Conservation (phyloP, 2,797 vertebrate genomes). For the Neosalanx taihuensis region DNA sequence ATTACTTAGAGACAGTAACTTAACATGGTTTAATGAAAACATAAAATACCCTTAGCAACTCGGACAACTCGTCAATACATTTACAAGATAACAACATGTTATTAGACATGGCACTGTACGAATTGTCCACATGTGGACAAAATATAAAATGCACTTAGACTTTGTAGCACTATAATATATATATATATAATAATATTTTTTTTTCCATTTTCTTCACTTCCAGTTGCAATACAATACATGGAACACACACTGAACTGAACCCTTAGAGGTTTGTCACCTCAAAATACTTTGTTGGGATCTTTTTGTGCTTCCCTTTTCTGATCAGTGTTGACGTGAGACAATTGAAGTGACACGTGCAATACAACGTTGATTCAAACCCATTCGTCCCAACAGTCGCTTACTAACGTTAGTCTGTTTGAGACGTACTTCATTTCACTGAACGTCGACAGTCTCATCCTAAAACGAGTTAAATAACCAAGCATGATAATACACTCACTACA, state of each 20-base stretch:
- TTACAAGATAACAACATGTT: slow-evolving; percentile 56
- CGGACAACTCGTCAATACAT: slow-evolving; percentile 20
- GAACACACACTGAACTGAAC: slow-evolving; percentile 20
- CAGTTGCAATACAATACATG: slow-evolving; percentile 29
- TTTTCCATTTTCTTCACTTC: slow-evolving; percentile 9
- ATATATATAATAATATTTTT: neutral
- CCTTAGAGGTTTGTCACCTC: slow-evolving; percentile 10
- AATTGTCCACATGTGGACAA: slow-evolving; percentile 51
- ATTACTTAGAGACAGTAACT: neutral
- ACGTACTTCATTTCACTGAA: slow-evolving; percentile 4
- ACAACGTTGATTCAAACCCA: slow-evolving; percentile 5
- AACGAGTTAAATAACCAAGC: slow-evolving; percentile 52
- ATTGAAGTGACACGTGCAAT: slow-evolving; percentile 7
- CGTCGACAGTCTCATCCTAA: slow-evolving; percentile 36
- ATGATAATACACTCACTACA: slow-evolving; percentile 28
- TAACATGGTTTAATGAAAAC: neutral
- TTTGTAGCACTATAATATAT: neutral
- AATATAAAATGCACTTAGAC: slow-evolving; percentile 50
- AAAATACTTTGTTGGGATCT: neutral
- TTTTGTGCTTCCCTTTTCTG: slow-evolving; percentile 55
- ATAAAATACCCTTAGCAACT: neutral
- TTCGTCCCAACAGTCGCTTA: neutral
- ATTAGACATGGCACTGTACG: slow-evolving; percentile 66
- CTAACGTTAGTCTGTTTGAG: slow-evolving; percentile 10
- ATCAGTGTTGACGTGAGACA: slow-evolving; percentile 33